Evolutionary conservation across 2,888 invertebrate genomes (phyloP).

Genomic region (Chironomus tentans): DNA sequence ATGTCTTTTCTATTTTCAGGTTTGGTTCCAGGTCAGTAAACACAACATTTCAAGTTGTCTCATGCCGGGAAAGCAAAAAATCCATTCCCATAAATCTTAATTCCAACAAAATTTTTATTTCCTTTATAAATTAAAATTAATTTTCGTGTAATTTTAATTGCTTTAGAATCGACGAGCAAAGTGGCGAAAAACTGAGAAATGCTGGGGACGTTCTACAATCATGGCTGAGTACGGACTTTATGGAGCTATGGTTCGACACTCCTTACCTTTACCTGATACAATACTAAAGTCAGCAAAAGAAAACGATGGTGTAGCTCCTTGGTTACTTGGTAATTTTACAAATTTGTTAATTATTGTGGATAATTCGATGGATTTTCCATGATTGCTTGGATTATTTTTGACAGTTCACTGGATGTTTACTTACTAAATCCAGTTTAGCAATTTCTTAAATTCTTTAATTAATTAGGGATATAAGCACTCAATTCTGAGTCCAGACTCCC

Average conservation of each 20-base stretch:
- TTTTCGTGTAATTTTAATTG: neutral
- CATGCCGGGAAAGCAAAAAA: no score
- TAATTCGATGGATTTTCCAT: neutral
- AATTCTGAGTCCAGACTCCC: no score
- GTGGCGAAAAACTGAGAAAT: constrained; percentile 99
- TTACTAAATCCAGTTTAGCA: no score
- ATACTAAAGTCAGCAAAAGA: constrained; percentile 97
- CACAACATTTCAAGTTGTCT: no score
- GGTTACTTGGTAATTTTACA: constrained; percentile 79
- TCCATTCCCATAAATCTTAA: no score
- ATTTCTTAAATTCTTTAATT: no score
- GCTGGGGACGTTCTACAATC: constrained; percentile 98
- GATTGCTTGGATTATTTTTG: no score
- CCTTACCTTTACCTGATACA: constrained; percentile 94
- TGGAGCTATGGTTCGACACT: constrained; percentile 99
- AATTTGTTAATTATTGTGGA: neutral
- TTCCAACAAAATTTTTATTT: no score
- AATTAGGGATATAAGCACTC: no score
- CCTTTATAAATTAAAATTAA: no score
- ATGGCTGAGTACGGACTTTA: constrained; percentile 99
- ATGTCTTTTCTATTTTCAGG: constrained; percentile 52
- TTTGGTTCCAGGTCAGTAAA: constrained; percentile 61
- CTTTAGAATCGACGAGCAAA: constrained; percentile 82
- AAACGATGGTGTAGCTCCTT: constrained; percentile 94
- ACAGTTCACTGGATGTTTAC: constrained; percentile 35